Evolutionary conservation across 2,888 invertebrate species (phyloP).

Genomic region (Cyrtodaria siliqua): DNA sequence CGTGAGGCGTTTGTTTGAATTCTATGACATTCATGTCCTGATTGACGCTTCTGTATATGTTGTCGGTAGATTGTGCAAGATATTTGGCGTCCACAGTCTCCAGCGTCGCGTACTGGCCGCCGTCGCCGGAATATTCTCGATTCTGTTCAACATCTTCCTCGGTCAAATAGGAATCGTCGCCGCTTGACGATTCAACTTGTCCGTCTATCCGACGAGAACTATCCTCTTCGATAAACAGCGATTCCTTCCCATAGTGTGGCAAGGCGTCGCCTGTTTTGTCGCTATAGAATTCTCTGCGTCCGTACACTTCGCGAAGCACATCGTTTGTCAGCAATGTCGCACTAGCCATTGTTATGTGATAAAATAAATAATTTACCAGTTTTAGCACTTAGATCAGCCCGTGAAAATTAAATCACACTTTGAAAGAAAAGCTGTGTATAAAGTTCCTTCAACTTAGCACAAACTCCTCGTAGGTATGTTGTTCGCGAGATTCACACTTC

Average conservation of each 20-base stretch:
- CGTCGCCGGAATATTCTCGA: neutral
- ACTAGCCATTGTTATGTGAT: neutral
- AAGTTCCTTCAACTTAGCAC: no score
- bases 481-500: no score
- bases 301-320: slow-evolving; percentile 1
- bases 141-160: slow-evolving; percentile 33
- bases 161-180: slow-evolving; percentile 49
- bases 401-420: no score
- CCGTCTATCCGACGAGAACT: slow-evolving; percentile 34
- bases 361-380: no score
- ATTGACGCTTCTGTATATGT: neutral
- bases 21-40: slow-evolving; percentile 39
- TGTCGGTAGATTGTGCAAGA: slow-evolving; percentile 6
- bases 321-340: neutral
- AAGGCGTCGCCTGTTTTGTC: slow-evolving; percentile 1
- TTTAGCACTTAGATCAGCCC: neutral
- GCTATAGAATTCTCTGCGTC: neutral
- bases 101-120: slow-evolving; percentile 24
- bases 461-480: no score
- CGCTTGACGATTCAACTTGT: slow-evolving; percentile 43
- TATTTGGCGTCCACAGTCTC: slow-evolving; percentile 43
- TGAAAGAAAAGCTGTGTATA: no score
- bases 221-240: slow-evolving; percentile 43
- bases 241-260: slow-evolving; percentile 37
- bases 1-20: slow-evolving; percentile 35